Base-by-base conservation (phyloP, 2,113 vertebrate genomes). In the Oreochromis niloticus region DNA sequence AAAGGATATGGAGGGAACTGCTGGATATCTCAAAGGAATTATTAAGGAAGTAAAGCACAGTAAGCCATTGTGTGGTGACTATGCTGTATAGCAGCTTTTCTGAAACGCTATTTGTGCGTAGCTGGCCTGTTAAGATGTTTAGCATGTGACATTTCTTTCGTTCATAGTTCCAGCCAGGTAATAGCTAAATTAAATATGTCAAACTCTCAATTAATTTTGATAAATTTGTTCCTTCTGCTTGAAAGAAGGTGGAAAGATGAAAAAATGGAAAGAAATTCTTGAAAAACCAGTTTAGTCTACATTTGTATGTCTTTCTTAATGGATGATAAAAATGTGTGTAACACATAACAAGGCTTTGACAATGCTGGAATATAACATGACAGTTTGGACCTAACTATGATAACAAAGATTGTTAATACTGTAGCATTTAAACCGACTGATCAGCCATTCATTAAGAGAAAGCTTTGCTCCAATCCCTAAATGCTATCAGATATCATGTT, bases 31-130 rank as follows among this genome's bases (percentile, higher is more conserved):
- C 83, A 84, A 36, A 78, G 78, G 88, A 78, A 82, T 81, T 71
- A 73, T 83, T 85, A 54, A 88, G 55, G 54, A 73, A 82, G 43
- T 68, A 61, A 84, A 63, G 54, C 52, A 90, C 61, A 90, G 63
- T 81, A 71, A 56, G 73, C 83, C 78, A 80, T 82, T 87, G 83
- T 88, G 57, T 46, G 59, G 59, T 46, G 55, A 82, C 55, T 59
- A 61, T 73, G 11, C n/a, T 55, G 5, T 36, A 63, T 66, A 6
- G 19, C n/a, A 43, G 34, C 24, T 46, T 66, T 80, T 63, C 39
- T 39, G 4, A 89, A 85, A 66, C 43, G 22, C 19, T 84, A 16
- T 59, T 22, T 81, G 54, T 61, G 30, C 50, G 34, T 41, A 73
- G 54, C 50, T 80, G 71, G 46, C 19, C 78, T 83, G 71, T 78